Evolutionary conservation across 2,888 invertebrate genomes (phyloP).

Genomic region (Leptopilina syphax): DNA sequence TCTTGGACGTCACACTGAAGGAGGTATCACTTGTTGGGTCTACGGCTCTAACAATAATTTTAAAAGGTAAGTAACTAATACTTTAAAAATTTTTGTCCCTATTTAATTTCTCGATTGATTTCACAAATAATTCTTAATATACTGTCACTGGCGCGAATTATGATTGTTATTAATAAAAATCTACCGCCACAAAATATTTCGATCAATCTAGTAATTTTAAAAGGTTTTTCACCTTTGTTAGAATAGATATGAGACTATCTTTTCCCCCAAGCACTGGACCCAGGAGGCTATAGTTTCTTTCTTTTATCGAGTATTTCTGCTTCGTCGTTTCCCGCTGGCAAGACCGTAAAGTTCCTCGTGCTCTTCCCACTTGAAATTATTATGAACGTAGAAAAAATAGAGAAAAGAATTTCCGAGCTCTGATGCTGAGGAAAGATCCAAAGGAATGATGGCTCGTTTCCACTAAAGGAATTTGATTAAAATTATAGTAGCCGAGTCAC

Average conservation of each 20-base stretch:
- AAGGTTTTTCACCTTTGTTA: background rate
- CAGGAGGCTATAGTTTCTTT: background rate
- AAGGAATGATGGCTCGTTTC: slow-evolving; percentile 2
- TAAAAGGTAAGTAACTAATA: too few relatives aligned
- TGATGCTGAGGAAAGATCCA: slow-evolving; percentile 4
- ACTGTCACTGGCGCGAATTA: too few relatives aligned
- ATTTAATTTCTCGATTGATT: too few relatives aligned
- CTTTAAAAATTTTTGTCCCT: too few relatives aligned
- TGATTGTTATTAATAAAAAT: too few relatives aligned
- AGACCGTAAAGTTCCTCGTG: slow-evolving; percentile 13
- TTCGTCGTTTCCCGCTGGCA: background rate
- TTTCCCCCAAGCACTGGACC: background rate
- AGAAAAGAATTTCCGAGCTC: slow-evolving; percentile 15
- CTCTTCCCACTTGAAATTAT: slow-evolving; percentile 21
- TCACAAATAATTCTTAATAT: too few relatives aligned
- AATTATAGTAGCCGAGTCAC: slow-evolving; percentile 2
- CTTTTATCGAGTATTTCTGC: slow-evolving; percentile 22
- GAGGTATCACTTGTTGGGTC: too few relatives aligned
- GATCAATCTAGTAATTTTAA: background rate
- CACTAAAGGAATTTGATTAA: slow-evolving; percentile 23
- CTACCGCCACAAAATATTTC: background rate
- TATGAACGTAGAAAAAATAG: slow-evolving; percentile 24
- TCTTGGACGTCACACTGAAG: too few relatives aligned
- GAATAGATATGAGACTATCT: background rate
- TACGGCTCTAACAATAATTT: too few relatives aligned